A percentile compares a stretch with the other conserved stretches of the same genome.
Evolutionary conservation across 1,140 invertebrate genomes (phyloP).

Genomic region (Stegodyphus dumicola): DNA sequence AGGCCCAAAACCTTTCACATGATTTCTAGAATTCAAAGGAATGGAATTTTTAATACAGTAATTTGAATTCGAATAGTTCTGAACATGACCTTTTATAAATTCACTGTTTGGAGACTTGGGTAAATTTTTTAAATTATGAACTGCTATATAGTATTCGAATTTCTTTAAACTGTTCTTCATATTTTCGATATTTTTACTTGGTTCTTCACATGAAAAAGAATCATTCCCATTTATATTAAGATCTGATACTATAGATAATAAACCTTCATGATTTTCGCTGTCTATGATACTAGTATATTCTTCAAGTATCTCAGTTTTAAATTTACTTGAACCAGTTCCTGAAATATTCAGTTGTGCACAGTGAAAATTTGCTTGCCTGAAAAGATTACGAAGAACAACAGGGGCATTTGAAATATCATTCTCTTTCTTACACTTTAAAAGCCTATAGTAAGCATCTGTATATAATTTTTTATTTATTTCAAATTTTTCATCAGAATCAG

Average conservation of each 20-base stretch:
- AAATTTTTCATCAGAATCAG: background rate
- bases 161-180: too few species aligned
- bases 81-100: too few species aligned
- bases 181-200: background rate
- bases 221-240: background rate
- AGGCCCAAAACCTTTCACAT: too few species aligned
- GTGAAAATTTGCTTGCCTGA: constrained; percentile 1
- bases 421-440: constrained; percentile 6
- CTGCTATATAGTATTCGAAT: too few species aligned
- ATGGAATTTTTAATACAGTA: too few species aligned
- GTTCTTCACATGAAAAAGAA: background rate
- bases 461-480: constrained; percentile 20
- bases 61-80: too few species aligned
- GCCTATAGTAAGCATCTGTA: constrained; percentile 13
- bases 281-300: constrained; percentile 30
- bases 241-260: constrained; percentile 12
- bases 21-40: too few species aligned
- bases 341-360: background rate
- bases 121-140: too few species aligned
- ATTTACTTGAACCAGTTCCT: background rate
- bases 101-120: too few species aligned
- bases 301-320: constrained; percentile 4
- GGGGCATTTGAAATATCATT: background rate
- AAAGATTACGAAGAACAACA: constrained; percentile 21
- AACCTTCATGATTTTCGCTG: background rate